Evolutionary conservation across 2,113 vertebrate species (phyloP).

Genomic region (Synodontis membranacea): DNA sequence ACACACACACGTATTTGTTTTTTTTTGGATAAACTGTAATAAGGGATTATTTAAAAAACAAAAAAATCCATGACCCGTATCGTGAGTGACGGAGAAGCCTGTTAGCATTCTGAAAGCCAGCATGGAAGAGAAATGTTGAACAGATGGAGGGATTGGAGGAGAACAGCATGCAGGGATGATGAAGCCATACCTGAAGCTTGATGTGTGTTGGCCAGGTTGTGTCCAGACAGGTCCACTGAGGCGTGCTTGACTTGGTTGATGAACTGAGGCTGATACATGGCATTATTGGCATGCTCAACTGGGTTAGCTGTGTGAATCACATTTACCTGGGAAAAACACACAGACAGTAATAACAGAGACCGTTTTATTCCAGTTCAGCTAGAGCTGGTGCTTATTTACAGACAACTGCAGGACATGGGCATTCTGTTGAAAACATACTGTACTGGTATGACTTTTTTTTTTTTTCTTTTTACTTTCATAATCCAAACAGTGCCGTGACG

Average conservation of each 20-base stretch:
- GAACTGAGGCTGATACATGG: constrained; percentile 89
- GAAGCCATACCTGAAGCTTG: constrained; percentile 83
- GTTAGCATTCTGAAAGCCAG: background rate
- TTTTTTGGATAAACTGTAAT: constrained; percentile 38
- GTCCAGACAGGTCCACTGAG: constrained; percentile 92
- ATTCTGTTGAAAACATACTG: background rate
- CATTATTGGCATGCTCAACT: constrained; percentile 85
- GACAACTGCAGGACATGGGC: background rate
- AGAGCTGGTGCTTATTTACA: background rate
- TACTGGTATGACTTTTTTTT: background rate
- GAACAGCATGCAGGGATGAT: constrained; percentile 7
- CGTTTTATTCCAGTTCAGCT: background rate
- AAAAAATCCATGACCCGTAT: constrained; percentile 33
- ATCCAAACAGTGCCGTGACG: background rate
- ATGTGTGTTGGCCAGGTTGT: constrained; percentile 90
- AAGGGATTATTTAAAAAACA: constrained; percentile 40
- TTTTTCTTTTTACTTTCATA: too few species aligned
- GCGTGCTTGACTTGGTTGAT: constrained; percentile 89
- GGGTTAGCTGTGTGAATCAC: constrained; percentile 93
- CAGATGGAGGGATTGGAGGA: constrained; percentile 32
- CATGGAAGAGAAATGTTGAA: constrained; percentile 13
- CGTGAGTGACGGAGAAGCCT: constrained; percentile 1
- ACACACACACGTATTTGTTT: too few species aligned
- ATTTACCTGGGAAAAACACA: constrained; percentile 78
- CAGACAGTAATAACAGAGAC: background rate